These are phyloP conservation scores for Timandra comae DNA, from an alignment of 2,888 invertebrate species.

Conservation along the genomic window DNA sequence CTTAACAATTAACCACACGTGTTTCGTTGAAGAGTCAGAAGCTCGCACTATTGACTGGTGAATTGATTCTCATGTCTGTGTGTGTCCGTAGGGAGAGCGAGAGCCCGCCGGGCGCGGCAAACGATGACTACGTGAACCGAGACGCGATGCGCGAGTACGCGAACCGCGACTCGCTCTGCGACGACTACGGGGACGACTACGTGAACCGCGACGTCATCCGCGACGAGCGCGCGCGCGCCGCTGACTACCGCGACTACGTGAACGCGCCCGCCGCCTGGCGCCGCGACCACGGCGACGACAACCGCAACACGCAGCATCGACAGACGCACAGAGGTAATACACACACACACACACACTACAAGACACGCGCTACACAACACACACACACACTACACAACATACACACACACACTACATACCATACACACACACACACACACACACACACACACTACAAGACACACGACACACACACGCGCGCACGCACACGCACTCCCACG, in stretches of 20 bases:
- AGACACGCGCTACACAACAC: no score
- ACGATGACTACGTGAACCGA: slow-evolving; percentile 70
- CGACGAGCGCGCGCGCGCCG: slow-evolving; percentile 60
- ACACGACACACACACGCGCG: no score
- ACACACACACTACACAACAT: no score
- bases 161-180: slow-evolving; percentile 64
- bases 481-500: no score
- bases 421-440: no score
- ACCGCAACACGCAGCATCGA: slow-evolving; percentile 60
- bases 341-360: no score
- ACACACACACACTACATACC: no score
- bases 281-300: slow-evolving; percentile 53
- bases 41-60: slow-evolving; percentile 42
- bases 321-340: slow-evolving; percentile 51
- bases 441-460: no score
- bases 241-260: slow-evolving; percentile 69
- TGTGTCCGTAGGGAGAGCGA: slow-evolving; percentile 73
- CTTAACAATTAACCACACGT: slow-evolving; percentile 19
- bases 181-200: slow-evolving; percentile 72
- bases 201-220: slow-evolving; percentile 70
- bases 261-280: slow-evolving; percentile 65
- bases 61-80: slow-evolving; percentile 71
- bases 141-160: slow-evolving; percentile 66
- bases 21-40: slow-evolving; percentile 43
- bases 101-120: slow-evolving; percentile 57